These are phyloP conservation scores for Prorops nasuta DNA, from an alignment of 1,140 invertebrate genomes.

Conservation along the genomic window DNA sequence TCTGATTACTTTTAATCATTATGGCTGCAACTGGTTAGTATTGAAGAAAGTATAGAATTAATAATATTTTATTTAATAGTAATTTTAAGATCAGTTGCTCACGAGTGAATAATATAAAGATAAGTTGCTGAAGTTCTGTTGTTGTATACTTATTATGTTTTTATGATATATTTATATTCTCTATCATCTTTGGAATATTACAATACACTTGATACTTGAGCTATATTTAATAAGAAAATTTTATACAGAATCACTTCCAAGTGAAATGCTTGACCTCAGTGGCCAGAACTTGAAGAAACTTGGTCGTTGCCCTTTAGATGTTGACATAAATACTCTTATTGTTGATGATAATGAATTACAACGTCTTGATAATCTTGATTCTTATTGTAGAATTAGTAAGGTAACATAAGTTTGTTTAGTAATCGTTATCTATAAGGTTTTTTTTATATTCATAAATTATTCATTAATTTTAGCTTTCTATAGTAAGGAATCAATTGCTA, in stretches of 20 bases:
- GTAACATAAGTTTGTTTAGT: conserved; percentile 51
- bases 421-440: not conserved
- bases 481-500: conserved; percentile 79
- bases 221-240: conserved; percentile 7
- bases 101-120: not conserved
- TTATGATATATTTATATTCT: not conserved
- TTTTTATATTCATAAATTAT: conserved; percentile 1
- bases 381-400: conserved; percentile 76
- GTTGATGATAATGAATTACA: conserved; percentile 85
- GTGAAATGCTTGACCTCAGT: conserved; percentile 63
- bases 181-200: conserved; percentile 2
- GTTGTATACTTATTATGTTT: conserved; percentile 8
- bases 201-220: not conserved
- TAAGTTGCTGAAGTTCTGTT: not conserved
- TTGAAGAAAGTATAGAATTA: conserved; percentile 22
- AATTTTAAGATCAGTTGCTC: not conserved
- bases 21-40: conserved; percentile 49
- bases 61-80: not conserved
- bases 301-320: conserved; percentile 65
- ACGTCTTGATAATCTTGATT: conserved; percentile 82
- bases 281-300: conserved; percentile 72
- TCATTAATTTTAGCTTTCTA: conserved; percentile 67
- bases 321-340: conserved; percentile 72
- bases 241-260: conserved; percentile 34
- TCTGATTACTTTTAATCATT: conserved; percentile 37